These are phyloP conservation scores for Formica aserva DNA, from an alignment of 2,888 invertebrate genomes.

Conservation along the genomic window DNA sequence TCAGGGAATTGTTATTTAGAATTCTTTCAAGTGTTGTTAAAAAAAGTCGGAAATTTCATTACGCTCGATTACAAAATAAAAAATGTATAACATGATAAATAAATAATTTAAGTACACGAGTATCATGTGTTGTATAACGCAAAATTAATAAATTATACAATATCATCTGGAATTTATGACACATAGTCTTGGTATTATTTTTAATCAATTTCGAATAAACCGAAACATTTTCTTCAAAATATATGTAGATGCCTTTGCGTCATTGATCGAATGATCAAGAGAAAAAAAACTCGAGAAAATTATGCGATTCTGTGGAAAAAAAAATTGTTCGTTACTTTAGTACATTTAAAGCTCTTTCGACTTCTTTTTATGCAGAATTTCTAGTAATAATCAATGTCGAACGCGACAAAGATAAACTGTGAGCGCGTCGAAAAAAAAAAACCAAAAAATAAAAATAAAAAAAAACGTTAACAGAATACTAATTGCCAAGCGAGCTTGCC, in stretches of 20 bases:
- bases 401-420: background rate
- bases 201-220: background rate
- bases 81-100: background rate
- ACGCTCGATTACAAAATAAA: background rate
- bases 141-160: background rate
- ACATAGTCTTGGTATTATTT: background rate
- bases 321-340: background rate
- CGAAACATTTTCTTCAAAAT: background rate
- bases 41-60: background rate
- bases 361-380: background rate
- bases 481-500: constrained; percentile 33
- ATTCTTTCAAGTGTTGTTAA: background rate
- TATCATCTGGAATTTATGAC: background rate
- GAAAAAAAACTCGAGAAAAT: background rate
- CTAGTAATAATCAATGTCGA: constrained; percentile 7
- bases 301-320: background rate
- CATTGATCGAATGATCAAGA: background rate
- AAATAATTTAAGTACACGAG: background rate
- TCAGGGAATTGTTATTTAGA: constrained; percentile 4
- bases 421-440: constrained; percentile 15
- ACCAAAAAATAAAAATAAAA: background rate
- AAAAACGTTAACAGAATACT: constrained; percentile 30
- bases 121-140: background rate
- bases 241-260: background rate
- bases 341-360: background rate